Percentiles rank a stretch among this genome's conserved stretches.
These are phyloP conservation scores for Macaria notata DNA, from an alignment of 2,888 invertebrate genomes.

Conservation along the genomic window DNA sequence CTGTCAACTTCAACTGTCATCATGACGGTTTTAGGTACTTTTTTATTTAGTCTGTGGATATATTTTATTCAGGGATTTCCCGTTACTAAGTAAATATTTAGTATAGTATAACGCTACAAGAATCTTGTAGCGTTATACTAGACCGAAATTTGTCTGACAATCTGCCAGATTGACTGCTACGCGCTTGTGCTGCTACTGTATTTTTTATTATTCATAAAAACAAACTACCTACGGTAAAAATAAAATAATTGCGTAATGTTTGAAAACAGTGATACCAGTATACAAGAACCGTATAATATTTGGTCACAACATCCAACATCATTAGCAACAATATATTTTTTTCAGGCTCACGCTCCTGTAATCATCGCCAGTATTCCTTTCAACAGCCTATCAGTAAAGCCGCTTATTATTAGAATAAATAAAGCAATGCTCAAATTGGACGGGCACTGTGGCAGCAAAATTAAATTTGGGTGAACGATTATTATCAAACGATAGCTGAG, in stretches of 20 bases:
- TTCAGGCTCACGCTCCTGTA: constrained; percentile 23
- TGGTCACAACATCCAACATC: too few relatives aligned
- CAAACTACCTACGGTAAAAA: too few relatives aligned
- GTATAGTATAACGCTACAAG: too few relatives aligned
- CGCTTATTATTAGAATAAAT: constrained; percentile 33
- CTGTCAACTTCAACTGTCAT: too few relatives aligned
- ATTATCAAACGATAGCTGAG: constrained; percentile 39
- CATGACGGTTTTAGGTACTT: too few relatives aligned
- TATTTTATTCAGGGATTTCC: too few relatives aligned
- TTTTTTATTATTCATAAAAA: too few relatives aligned
- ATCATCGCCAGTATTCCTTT: constrained; percentile 29
- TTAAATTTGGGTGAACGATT: constrained; percentile 43
- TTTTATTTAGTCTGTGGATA: too few relatives aligned
- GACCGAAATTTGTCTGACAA: constrained; percentile 2
- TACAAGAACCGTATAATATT: too few relatives aligned
- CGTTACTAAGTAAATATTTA: too few relatives aligned
- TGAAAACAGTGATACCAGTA: too few relatives aligned
- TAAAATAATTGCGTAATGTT: too few relatives aligned
- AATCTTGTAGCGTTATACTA: constrained; percentile 18
- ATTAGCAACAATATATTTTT: constrained; percentile 3
- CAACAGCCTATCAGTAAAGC: constrained; percentile 26
- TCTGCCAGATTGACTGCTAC: constrained; percentile 8
- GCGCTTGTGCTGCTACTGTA: background rate
- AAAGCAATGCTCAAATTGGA: constrained; percentile 35
- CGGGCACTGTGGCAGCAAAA: constrained; percentile 33